Base-by-base conservation (phyloP, 2,113 vertebrate genomes). In the Odontesthes bonariensis region DNA sequence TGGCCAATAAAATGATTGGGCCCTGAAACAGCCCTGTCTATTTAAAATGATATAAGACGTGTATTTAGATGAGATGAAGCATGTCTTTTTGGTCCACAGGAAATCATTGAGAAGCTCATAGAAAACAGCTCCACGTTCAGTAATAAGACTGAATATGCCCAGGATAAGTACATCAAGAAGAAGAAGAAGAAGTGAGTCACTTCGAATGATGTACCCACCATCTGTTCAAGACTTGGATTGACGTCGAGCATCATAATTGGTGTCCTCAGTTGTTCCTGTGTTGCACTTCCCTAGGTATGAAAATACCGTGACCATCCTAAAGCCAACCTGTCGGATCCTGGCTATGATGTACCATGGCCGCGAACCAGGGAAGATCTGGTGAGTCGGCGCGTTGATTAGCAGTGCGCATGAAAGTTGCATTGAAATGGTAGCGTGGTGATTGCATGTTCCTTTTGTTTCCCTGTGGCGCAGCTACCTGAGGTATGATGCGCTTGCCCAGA, bases 91-190 rank as follows among this genome's bases (percentile, higher is more conserved):
- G 49, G 8, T 54, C 32, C 44, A 16, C 88, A 99, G 98, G 97
- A 98, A 94, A 99, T 99, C 88, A 95, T 99, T 84, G 95, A 98
- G 58, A 96, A 98, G 75, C 95, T 99, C 32, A 96, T 99, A 92
- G 96, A 99, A 80, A 98, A 99, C 94, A 99, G 98, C 83, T 94
- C 97, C 51, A 98, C 97, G 0, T 99, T 99, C 85, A 94, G 93
- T 85, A 96, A 96, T 92, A 99, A 99, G 93, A 99, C 98, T 14
- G 96, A 96, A 88, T 99, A 97, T 91, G 95, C 98, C 68, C 98
- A 99, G 92, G 95, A 96, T 79, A 99, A 99, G 89, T 99, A 99
- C 92, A 99, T 99, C 85, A 98, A 99, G 95, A 99, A 99, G 95
- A 99, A 99, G 93, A 99, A 96, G 79, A 99, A 96, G 87, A 99